These are phyloP conservation scores for Dermatophagoides farinae DNA, from an alignment of 1,140 invertebrate genomes.

Conservation along the genomic window DNA sequence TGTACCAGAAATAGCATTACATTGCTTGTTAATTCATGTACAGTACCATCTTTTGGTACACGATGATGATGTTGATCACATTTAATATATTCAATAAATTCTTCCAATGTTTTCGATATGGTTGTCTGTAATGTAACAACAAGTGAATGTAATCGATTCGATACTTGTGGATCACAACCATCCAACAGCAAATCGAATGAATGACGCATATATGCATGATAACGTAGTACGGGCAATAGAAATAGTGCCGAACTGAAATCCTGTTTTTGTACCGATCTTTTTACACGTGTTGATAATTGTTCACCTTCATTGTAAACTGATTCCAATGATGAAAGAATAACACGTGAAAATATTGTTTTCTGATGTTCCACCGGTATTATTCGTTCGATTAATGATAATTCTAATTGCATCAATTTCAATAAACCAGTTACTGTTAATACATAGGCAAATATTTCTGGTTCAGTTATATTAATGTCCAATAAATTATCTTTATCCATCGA, in stretches of 20 bases:
- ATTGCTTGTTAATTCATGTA: slow-evolving; percentile 82
- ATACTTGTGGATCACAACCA: slow-evolving; percentile 18
- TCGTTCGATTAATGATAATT: slow-evolving; percentile 54
- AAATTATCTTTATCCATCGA: slow-evolving; percentile 1
- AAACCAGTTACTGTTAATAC: slow-evolving; percentile 60
- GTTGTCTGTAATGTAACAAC: slow-evolving; percentile 50
- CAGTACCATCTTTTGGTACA: slow-evolving; percentile 81
- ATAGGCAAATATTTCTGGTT: slow-evolving; percentile 69
- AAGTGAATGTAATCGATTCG: slow-evolving; percentile 37
- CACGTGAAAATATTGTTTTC: slow-evolving; percentile 47
- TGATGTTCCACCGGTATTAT: slow-evolving; percentile 52
- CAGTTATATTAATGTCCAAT: slow-evolving; percentile 21
- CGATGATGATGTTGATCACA: slow-evolving; percentile 50
- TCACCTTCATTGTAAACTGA: slow-evolving; percentile 64
- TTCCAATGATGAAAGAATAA: slow-evolving; percentile 63
- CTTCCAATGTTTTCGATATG: slow-evolving; percentile 66
- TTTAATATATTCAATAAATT: slow-evolving; percentile 73
- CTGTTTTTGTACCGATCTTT: slow-evolving; percentile 51
- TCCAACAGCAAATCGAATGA: slow-evolving; percentile 59
- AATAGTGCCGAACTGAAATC: slow-evolving; percentile 62
- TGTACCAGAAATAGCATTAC: slow-evolving; percentile 69
- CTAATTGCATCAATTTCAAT: slow-evolving; percentile 68
- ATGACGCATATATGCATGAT: slow-evolving; percentile 52
- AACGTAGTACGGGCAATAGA: slow-evolving; percentile 65
- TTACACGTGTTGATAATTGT: slow-evolving; percentile 25